Base-by-base conservation (phyloP, 2,888 invertebrate species). In the Homarus gammarus region DNA sequence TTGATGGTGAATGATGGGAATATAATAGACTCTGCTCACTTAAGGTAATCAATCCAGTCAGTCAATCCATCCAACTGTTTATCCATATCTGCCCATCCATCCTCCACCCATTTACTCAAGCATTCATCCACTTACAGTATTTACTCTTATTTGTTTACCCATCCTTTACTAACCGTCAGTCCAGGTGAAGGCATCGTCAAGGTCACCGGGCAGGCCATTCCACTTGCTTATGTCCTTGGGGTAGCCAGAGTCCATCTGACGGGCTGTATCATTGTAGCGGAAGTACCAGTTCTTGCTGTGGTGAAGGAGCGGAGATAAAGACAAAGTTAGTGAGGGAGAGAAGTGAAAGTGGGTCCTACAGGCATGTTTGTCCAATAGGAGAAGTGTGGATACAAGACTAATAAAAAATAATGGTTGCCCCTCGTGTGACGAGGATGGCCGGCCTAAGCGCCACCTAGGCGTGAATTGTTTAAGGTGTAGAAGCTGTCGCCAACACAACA, bases 191-290 rank as follows among this genome's bases (percentile, higher is more conserved):
- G 98, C 99, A 72, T 98, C 96, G 94, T 99, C 98, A 84, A 99
- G 97, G 93, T 98, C 96, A 92, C 96, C 96, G 1, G 97, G 98
- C 49, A 99, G 96, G 1, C 98, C 98, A 93, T 96, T 96, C 97
- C 99, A 99, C 95, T 98, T 97, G 84, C 96, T 95, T 96, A 99
- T 98, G 93, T 98, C 97, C 83, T 98, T 95, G 0, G 99, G 99
- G 94, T 99, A 99, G 94, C 98, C 98, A 88, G 97, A 95, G 93
- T 99, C 98, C 40, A 98, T 97, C 90, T 95, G 95, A 83, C 96
- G 95, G 10, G 95, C 95, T 2, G 96, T 96, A 93, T 97, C 97
- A 93, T 98, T 97, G 92, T 96, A 96, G 93, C 96, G 96, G 97
- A 97, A 97, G 94, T 97, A 98, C 94, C 96, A 95, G 36, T 96